Base-by-base conservation (phyloP, 2,888 invertebrate genomes). In the Lasioglossum calceatum region DNA sequence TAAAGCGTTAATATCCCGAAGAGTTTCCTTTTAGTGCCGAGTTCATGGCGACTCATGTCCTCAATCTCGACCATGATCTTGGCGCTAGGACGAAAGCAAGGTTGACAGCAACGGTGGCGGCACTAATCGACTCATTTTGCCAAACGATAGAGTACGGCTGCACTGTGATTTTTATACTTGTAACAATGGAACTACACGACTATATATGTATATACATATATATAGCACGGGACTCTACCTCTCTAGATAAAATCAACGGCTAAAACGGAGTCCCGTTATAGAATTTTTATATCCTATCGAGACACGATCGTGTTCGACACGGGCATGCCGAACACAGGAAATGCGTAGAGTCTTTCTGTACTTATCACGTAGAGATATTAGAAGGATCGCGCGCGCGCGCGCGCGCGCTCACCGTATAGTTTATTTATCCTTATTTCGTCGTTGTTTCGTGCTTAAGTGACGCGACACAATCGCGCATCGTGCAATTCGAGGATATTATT, bases 111-210 rank as follows among this genome's bases (percentile, higher is more conserved):
- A 70, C 44, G 71, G 90, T 90, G 89, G 74, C 77, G 90, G 90
- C 70, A 39, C 70, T 70, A 70, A 70, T 87, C 81, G 81, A 77
- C 76, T 86, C 36, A 78, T 82, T 77, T 88, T 89, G 81, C 82
- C 82, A 83, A 84, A 83, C 76, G 71, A 81, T 84, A 71, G 76
- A 78, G 58, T 79, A 70, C 70, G 70, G 70, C 80, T 75, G 67
- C 85, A 82, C 90, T 91, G 89, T 91, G 90, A 91, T 90, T 79
- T 86, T 71, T 81, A 88, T 76, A 70, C 47, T 81, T 75, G 54
- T 86, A 70, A 70, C 84, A 81, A 71, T 79, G 44, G 47, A 73
- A 79, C 78, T 77, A 81, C n/a, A 80, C 61, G 71, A 81, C n/a
- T 58, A 58, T 58, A 58, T n/a, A 58, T 58, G 4, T 58, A n/a